A percentile compares a stretch with the other conserved stretches of the same genome.
Evolutionary conservation across 2,888 invertebrate species (phyloP).

Genomic region (Andrena camellia): DNA sequence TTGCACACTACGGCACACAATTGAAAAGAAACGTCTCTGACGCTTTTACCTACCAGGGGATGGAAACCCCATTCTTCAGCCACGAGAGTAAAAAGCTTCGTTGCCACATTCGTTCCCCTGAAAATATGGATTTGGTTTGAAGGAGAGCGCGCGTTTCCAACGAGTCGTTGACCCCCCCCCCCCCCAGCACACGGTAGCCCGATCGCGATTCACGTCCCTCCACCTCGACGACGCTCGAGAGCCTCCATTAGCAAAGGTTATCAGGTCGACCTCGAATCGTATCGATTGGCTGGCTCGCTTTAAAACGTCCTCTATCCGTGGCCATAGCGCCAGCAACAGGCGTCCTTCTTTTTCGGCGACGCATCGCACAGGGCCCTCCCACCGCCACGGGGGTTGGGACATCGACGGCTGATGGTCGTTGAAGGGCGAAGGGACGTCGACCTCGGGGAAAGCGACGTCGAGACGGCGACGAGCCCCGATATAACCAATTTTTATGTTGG

Average conservation of each 20-base stretch:
- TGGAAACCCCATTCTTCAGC: neutral
- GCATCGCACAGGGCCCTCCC: neutral
- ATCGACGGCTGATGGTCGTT: neutral
- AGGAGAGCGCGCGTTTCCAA: slow-evolving; percentile 25
- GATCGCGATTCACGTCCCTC: slow-evolving; percentile 64
- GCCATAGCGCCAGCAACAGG: slow-evolving; percentile 54
- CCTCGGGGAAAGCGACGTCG: neutral
- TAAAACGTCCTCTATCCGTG: slow-evolving; percentile 56
- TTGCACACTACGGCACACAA: no score
- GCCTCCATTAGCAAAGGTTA: slow-evolving; percentile 75
- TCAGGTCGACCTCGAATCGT: slow-evolving; percentile 75
- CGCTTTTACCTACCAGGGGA: no score
- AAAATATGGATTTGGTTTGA: slow-evolving; percentile 39
- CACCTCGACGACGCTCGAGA: slow-evolving; percentile 52
- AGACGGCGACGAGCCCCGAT: neutral
- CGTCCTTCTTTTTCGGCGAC: slow-evolving; percentile 40
- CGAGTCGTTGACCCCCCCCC: slow-evolving; percentile 66
- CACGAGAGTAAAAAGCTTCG: neutral
- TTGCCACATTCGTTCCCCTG: neutral
- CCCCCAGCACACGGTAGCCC: slow-evolving; percentile 54
- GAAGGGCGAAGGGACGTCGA: slow-evolving; percentile 35
- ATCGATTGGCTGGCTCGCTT: slow-evolving; percentile 67
- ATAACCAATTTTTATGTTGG: neutral
- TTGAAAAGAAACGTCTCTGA: no score
- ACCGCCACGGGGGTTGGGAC: slow-evolving; percentile 3